Evolutionary conservation across 2,888 invertebrate genomes (phyloP), one percentile per base, ranked within the genome.

Genomic region (Microctonus hyperodae): DNA sequence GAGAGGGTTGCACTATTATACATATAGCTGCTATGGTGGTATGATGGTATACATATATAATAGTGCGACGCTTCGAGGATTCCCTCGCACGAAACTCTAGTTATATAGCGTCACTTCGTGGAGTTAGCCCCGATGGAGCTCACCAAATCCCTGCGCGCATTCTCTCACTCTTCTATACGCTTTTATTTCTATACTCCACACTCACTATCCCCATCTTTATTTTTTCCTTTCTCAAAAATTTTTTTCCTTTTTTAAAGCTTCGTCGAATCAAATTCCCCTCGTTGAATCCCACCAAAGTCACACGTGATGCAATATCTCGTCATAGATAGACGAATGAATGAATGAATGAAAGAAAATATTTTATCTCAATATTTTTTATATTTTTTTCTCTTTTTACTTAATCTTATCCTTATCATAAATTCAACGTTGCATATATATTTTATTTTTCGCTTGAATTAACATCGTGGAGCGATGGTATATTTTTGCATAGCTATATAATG

Each of bases 141-240:
- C 37, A 59, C 59, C 59, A 65, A 65, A 65, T 65, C 65, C 65
- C 65, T 59, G 40, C 51, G 65, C 44, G 65, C 51, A 67, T 70
- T 67, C 61, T 55, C 67, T 44, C 55, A 1, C 28, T 53, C 53
- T 10, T n/a, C n/a, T n/a, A 25, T 25, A 25, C 28, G 11, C 28
- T 51, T 11, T 7, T 16, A 44, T 9, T 16, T 9, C 7, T 16
- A 9, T 44, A 16, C n/a, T 28, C 28, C 28, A 35, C 25, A 58
- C 31, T 56, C 55, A 20, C 16, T 40, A 56, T 64, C 44, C 40
- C 16, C n/a, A n/a, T 7, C 16, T 44, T 44, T 44, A 16, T 44
- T 44, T 44, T 50, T 57, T 59, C 22, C 44, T n/a, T n/a, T n/a
- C n/a, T 63, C 40, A 5, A 28, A 7, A n/a, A n/a, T 7, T 44